Evolutionary conservation across 2,888 invertebrate genomes (phyloP).

Genomic region (Polydrusus pterygomalis): DNA sequence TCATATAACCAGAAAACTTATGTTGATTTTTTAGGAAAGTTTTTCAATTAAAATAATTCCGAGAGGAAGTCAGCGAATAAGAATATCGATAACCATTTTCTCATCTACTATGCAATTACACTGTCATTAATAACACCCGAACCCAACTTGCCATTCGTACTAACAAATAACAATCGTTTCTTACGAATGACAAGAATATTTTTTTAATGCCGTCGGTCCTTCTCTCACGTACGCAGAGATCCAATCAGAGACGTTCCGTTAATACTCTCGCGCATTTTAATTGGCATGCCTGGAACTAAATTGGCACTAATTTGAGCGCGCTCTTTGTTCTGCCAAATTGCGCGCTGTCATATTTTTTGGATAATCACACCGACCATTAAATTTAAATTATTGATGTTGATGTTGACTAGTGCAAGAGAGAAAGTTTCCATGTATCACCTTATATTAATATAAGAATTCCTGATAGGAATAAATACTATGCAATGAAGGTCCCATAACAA

Average conservation of each 20-base stretch:
- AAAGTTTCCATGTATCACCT: background rate
- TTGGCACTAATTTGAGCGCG: constrained; percentile 40
- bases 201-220: constrained; percentile 4
- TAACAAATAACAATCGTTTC: constrained; percentile 12
- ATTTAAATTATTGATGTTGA: constrained; percentile 10
- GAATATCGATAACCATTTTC: background rate
- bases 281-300: constrained; percentile 36
- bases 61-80: background rate
- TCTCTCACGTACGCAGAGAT: constrained; percentile 22
- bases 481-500: no score
- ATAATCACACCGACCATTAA: constrained; percentile 17
- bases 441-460: background rate
- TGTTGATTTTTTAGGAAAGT: no score
- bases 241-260: constrained; percentile 26
- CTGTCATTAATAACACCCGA: constrained; percentile 3
- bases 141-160: background rate
- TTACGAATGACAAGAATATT: constrained; percentile 13
- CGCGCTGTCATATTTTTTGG: constrained; percentile 13
- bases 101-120: constrained; percentile 1
- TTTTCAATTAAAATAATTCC: no score
- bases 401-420: constrained; percentile 13
- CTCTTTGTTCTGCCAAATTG: constrained; percentile 35
- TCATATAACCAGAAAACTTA: no score
- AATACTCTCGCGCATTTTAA: constrained; percentile 36
- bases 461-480: no score